Base-by-base conservation (phyloP, 1,140 invertebrate species). In the Eriocheir sinensis region DNA sequence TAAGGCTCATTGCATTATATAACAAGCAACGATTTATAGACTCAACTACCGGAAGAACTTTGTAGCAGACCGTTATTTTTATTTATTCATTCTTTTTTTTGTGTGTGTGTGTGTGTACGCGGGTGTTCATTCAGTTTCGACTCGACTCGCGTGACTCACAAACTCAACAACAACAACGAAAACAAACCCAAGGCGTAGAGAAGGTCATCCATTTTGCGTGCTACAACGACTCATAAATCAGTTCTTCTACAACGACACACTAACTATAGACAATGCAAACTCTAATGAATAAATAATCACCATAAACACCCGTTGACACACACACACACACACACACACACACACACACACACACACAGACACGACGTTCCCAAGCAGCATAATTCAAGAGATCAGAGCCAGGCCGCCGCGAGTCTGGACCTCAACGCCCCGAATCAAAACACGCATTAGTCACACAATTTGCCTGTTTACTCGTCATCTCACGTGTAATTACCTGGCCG, bases 391-490 rank as follows among this genome's bases (percentile, higher is more conserved):
- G 60, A 72, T 21, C 21, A 72, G 27, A 72, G n/a, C 60, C n/a
- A 72, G 21, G 60, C 9, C 60, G 27, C 21, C 60, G n/a, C n/a
- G n/a, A n/a, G 60, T 72, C 60, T 21, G 60, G 21, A 72, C 2
- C 60, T 21, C 12, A 21, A 72, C 60, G 21, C 60, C 0, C n/a
- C 21, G 60, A 72, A 72, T 72, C 60, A 72, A n/a, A 72, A 72
- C 60, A 72, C 4, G 60, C 60, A 72, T 72, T 72, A 72, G 60
- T 72, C 60, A 72, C 60, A 72, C 60, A 72, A 72, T 72, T 72
- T 72, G 60, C 60, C 60, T 72, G 60, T 72, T 72, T 72, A n/a
- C 60, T 72, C 60, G 60, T 72, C 60, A 72, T 72, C 60, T n/a
- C 60, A 3, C 60, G 60, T n/a, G 60, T 72, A 72, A 72, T 72